Conservation (phyloP, 1,140 invertebrate genomes). For the Andricus grossulariae region DNA sequence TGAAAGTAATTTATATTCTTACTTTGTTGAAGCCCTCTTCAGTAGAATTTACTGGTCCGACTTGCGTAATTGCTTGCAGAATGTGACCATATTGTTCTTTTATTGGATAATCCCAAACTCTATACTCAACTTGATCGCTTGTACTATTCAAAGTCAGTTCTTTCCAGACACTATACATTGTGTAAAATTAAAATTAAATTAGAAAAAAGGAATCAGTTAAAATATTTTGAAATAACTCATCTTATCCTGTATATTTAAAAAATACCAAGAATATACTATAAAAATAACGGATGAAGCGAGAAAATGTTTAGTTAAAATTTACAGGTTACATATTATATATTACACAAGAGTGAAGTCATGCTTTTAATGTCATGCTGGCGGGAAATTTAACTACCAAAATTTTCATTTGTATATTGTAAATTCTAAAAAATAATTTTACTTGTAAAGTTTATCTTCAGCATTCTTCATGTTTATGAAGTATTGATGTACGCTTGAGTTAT, state of each 20-base stretch:
- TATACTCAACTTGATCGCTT: slow-evolving; percentile 84
- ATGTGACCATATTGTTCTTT: slow-evolving; percentile 94
- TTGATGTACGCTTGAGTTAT: slow-evolving; percentile 85
- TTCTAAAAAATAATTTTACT: slow-evolving; percentile 74
- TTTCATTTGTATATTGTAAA: neutral
- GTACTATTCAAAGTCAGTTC: slow-evolving; percentile 89
- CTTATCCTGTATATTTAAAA: too few relatives aligned
- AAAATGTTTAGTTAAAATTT: too few relatives aligned
- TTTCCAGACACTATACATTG: slow-evolving; percentile 86
- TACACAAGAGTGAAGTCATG: too few relatives aligned
- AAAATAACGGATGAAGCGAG: too few relatives aligned
- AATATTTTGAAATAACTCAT: too few relatives aligned
- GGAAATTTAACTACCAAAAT: too few relatives aligned
- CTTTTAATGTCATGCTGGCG: too few relatives aligned
- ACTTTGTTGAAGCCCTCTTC: slow-evolving; percentile 86
- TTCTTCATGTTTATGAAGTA: slow-evolving; percentile 96
- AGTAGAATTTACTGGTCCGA: slow-evolving; percentile 81
- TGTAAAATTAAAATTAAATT: too few relatives aligned
- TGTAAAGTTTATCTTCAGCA: slow-evolving; percentile 91
- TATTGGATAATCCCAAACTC: slow-evolving; percentile 96
- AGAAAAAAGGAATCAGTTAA: too few relatives aligned
- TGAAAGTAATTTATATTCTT: slow-evolving; percentile 31
- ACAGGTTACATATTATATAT: too few relatives aligned
- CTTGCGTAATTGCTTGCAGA: slow-evolving; percentile 87
- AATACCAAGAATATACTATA: too few relatives aligned